These are phyloP conservation scores for Virgularia gustaviana DNA, from an alignment of 92 coral and sea anemone genomes.

Conservation along the genomic window DNA sequence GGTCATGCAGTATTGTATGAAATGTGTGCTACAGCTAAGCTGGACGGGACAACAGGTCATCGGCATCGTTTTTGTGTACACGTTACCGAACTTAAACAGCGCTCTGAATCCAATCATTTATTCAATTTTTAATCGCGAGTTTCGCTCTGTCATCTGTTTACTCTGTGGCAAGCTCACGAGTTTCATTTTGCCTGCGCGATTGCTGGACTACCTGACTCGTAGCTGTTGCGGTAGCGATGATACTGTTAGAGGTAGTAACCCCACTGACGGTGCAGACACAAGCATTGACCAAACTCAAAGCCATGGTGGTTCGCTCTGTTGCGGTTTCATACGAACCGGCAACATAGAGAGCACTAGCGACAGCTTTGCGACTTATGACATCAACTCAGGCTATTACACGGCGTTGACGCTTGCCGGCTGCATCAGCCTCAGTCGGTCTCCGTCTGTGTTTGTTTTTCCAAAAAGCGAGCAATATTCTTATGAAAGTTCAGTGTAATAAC, in stretches of 20 bases:
- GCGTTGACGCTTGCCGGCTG: neutral
- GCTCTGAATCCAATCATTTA: conserved; percentile 91
- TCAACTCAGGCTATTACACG: conserved; percentile 1
- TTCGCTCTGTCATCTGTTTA: conserved; percentile 68
- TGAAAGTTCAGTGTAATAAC: conserved; percentile 21
- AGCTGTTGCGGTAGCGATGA: too few relatives aligned
- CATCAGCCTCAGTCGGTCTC: neutral
- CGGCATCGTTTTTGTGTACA: conserved; percentile 76
- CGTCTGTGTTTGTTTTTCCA: conserved; percentile 19
- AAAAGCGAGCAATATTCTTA: neutral
- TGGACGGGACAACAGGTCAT: conserved; percentile 55
- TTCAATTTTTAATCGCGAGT: conserved; percentile 88
- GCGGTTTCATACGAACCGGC: neutral
- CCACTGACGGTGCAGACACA: too few relatives aligned
- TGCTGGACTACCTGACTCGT: neutral
- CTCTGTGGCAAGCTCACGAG: conserved; percentile 9
- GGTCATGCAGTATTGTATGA: conserved; percentile 63
- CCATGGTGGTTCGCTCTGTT: neutral
- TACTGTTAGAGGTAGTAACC: too few relatives aligned
- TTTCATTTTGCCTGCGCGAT: neutral
- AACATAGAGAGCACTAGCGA: neutral
- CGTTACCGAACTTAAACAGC: conserved; percentile 79
- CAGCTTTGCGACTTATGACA: neutral
- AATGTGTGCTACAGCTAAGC: conserved; percentile 43
- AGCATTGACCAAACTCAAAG: too few relatives aligned